phyloP scores from a whole-genome alignment of 2,888 invertebrate species.

The Drosophila dives region DNA sequence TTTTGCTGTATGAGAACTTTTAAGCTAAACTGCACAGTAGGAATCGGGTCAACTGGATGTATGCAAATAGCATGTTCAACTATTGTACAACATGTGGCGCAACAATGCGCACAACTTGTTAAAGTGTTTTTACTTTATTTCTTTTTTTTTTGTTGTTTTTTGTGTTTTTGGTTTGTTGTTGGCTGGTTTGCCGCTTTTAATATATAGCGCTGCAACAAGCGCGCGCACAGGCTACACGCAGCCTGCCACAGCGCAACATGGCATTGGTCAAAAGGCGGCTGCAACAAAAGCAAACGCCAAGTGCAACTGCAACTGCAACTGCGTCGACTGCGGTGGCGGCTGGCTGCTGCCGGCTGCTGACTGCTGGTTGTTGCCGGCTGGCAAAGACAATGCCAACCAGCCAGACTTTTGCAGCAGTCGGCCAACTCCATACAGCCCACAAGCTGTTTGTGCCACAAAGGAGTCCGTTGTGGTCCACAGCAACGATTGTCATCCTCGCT shows the following conservation, averaged over 20 bases:
- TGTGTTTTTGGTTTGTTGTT: neutral
- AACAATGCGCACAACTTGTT: slow-evolving; percentile 63
- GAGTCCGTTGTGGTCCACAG: slow-evolving; percentile 20
- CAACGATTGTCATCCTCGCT: slow-evolving; percentile 33
- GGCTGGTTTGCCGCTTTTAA: slow-evolving; percentile 24
- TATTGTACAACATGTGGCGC: slow-evolving; percentile 55
- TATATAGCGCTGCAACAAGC: slow-evolving; percentile 43
- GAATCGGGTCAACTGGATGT: slow-evolving; percentile 73
- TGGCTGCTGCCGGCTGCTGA: neutral
- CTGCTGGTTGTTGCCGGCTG: slow-evolving; percentile 1
- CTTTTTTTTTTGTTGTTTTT: neutral
- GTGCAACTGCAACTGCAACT: slow-evolving; percentile 55
- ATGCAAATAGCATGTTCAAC: slow-evolving; percentile 67
- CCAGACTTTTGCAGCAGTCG: slow-evolving; percentile 36
- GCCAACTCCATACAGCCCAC: slow-evolving; percentile 28
- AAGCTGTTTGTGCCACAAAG: slow-evolving; percentile 30
- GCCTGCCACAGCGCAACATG: slow-evolving; percentile 31
- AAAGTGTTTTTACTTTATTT: slow-evolving; percentile 37
- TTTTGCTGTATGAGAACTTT: slow-evolving; percentile 27
- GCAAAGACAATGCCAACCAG: slow-evolving; percentile 68
- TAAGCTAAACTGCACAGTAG: slow-evolving; percentile 25
- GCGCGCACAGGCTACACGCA: slow-evolving; percentile 42
- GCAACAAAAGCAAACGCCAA: slow-evolving; percentile 63
- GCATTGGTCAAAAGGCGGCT: slow-evolving; percentile 50
- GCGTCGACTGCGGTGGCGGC: slow-evolving; percentile 5